These are phyloP conservation scores for Hippocampus comes DNA, from an alignment of 2,113 vertebrate species.

Conservation along the genomic window DNA sequence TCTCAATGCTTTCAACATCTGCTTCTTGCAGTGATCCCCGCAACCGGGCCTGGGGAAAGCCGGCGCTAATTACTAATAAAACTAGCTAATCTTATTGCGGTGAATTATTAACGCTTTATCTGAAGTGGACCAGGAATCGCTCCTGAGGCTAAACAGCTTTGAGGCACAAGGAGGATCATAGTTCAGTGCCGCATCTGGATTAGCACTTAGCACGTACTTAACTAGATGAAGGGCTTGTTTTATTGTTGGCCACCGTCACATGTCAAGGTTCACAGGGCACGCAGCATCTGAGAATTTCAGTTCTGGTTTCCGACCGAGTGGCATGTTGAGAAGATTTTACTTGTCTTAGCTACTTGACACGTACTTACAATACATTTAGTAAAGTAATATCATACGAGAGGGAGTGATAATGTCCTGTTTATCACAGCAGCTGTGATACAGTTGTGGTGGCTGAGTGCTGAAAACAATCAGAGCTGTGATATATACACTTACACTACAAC, in stretches of 20 bases:
- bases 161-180: conserved; percentile 66
- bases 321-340: conserved; percentile 36
- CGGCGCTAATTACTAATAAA: conserved; percentile 88
- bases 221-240: conserved; percentile 6
- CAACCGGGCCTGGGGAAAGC: conserved; percentile 68
- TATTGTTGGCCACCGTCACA: conserved; percentile 29
- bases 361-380: too few species aligned
- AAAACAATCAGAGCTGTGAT: too few species aligned
- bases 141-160: conserved; percentile 72
- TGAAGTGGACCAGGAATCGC: conserved; percentile 77
- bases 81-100: conserved; percentile 84
- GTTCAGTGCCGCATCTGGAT: conserved; percentile 47
- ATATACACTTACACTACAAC: too few species aligned
- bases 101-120: conserved; percentile 88
- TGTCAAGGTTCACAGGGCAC: conserved; percentile 22
- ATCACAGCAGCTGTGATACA: too few species aligned
- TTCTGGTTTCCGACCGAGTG: conserved; percentile 10
- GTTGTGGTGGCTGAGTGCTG: background rate
- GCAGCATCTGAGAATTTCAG: conserved; percentile 13
- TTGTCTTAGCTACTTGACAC: conserved; percentile 8
- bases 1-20: conserved; percentile 77
- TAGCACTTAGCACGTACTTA: conserved; percentile 32
- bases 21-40: conserved; percentile 79
- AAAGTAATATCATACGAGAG: background rate
- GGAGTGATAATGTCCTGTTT: background rate